Evolutionary conservation across 2,888 invertebrate genomes (phyloP).

Genomic region (Sinelater perroti): DNA sequence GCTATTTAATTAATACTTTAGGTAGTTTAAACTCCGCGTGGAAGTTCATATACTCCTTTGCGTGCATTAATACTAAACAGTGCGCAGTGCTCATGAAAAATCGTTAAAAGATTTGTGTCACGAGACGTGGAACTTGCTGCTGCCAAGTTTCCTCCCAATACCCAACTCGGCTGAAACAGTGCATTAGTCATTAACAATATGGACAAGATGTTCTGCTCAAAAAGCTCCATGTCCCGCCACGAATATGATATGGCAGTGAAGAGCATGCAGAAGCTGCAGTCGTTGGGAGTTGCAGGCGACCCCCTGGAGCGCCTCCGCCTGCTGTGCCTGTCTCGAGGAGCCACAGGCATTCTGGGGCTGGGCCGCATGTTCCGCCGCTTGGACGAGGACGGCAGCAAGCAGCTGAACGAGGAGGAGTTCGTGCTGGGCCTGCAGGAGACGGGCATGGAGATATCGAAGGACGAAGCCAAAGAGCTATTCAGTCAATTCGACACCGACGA

Average conservation of each 20-base stretch:
- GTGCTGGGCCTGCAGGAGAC: constrained; percentile 78
- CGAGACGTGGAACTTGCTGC: too few relatives aligned
- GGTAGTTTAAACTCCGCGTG: constrained; percentile 30
- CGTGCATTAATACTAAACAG: constrained; percentile 30
- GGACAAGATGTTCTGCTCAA: constrained; percentile 66
- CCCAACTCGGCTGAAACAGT: too few relatives aligned
- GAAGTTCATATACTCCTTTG: constrained; percentile 36
- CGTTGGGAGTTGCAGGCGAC: constrained; percentile 67
- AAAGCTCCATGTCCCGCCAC: constrained; percentile 77
- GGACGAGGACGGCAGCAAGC: constrained; percentile 91
- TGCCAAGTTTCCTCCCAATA: too few relatives aligned
- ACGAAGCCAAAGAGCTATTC: constrained; percentile 75
- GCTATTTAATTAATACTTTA: constrained; percentile 30
- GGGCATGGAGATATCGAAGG: constrained; percentile 73
- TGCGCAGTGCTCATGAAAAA: constrained; percentile 10
- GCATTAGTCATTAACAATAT: too few relatives aligned
- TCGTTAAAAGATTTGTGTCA: too few relatives aligned
- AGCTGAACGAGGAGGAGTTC: constrained; percentile 84
- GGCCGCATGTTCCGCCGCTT: constrained; percentile 89
- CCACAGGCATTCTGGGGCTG: constrained; percentile 86
- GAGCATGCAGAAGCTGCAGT: constrained; percentile 70
- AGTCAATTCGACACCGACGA: constrained; percentile 80
- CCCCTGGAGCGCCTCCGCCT: constrained; percentile 85
- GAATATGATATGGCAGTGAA: constrained; percentile 83
- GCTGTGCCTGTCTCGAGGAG: constrained; percentile 85